Conservation (phyloP, 2,888 invertebrate species). For the Heliconius hortense region DNA sequence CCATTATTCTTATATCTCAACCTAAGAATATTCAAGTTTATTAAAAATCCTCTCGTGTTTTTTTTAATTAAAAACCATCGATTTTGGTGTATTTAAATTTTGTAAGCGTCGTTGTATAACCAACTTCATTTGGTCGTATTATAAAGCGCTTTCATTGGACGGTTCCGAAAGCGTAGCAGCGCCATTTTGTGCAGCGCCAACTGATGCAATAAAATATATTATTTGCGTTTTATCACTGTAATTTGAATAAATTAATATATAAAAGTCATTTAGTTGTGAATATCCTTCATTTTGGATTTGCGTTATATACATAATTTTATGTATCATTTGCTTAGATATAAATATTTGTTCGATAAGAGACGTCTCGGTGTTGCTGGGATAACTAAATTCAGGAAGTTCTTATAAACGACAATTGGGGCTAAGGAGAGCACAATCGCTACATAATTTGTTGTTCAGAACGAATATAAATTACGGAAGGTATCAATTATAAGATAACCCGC, state of each 20-base stretch:
- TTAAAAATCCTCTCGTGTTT: too few species aligned
- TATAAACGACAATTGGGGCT: slow-evolving; percentile 34
- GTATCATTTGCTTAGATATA: not conserved
- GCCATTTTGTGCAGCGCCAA: slow-evolving; percentile 78
- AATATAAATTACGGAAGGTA: not conserved
- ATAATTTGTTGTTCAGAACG: slow-evolving; percentile 7
- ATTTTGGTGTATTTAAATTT: not conserved
- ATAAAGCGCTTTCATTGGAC: slow-evolving; percentile 75
- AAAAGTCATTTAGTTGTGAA: not conserved
- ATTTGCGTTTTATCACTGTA: slow-evolving; percentile 48
- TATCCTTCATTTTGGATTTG: not conserved
- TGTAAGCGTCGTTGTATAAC: not conserved
- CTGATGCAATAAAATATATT: slow-evolving; percentile 66
- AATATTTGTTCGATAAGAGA: not conserved
- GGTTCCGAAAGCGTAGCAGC: slow-evolving; percentile 56
- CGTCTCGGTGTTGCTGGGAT: not conserved
- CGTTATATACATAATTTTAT: not conserved
- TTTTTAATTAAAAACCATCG: not conserved
- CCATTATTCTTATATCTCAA: not conserved
- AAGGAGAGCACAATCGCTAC: slow-evolving; percentile 23
- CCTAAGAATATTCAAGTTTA: not conserved
- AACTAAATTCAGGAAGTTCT: slow-evolving; percentile 36
- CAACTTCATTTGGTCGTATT: slow-evolving; percentile 56
- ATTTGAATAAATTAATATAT: not conserved
- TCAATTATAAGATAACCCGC: not conserved